Evolutionary conservation across 2,113 vertebrate genomes (phyloP), one percentile per base, ranked within the genome.

Genomic region (Cynoglossus semilaevis): DNA sequence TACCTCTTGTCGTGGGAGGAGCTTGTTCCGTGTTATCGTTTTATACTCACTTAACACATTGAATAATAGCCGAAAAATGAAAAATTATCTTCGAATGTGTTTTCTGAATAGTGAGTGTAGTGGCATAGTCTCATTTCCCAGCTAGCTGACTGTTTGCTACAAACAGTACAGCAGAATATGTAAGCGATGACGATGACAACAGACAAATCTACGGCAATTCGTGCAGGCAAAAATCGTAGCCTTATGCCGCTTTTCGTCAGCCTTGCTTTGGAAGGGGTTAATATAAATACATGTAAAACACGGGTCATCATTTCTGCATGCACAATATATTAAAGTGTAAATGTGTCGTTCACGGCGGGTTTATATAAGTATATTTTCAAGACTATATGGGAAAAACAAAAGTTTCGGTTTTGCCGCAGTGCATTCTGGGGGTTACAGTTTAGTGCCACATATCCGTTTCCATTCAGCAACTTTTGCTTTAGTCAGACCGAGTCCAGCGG

Each of bases 371-470:
- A 0, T 0, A 1, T 22, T 45, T 17, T 1, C 15, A 1, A 7
- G 5, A 11, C 4, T 5, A 14, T 1, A 1, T 0, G 1, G 17
- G 18, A n/a, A 43, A 29, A 59, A 60, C 40, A 66, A 59, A 49
- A 40, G 4, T 17, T 67, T 44, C 53, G 60, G n/a, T 38, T 18
- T 35, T 14, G 11, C 9, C 84, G 87, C 85, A 0, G 35, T 85
- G 89, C 85, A 82, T 76, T 77, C 29, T 87, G 88, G 89, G 85
- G 88, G 34, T 80, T 79, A 82, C 71, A 88, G 87, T 88, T 60
- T 77, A 29, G 72, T 82, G 82, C 75, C 85, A 88, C 83, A 85
- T 82, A 84, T 80, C 83, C 65, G 67, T 59, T 69, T 74, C 41
- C 11, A 58, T 59, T 59, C 61, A 64, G 49, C 44, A 80, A 81